These are phyloP conservation scores for Sycophaga agraensis DNA, from an alignment of 1,140 invertebrate genomes.

Conservation along the genomic window DNA sequence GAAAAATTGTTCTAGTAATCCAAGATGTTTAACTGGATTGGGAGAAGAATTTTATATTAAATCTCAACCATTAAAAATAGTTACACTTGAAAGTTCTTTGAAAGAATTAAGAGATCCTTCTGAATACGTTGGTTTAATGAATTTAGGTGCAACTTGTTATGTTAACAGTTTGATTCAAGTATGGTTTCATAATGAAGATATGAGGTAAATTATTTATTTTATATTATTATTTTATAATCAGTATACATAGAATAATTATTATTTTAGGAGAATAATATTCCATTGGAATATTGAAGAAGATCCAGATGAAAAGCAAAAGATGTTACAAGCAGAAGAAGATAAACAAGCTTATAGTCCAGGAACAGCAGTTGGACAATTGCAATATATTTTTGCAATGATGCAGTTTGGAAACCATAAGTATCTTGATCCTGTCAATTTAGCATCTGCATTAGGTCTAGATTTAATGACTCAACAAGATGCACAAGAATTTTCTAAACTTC, in stretches of 20 bases:
- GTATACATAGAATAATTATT: neutral
- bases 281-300: constrained; percentile 64
- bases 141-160: constrained; percentile 75
- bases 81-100: constrained; percentile 60
- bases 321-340: constrained; percentile 34
- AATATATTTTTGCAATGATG: constrained; percentile 70
- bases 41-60: constrained; percentile 61
- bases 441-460: constrained; percentile 66
- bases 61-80: constrained; percentile 47
- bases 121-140: constrained; percentile 67
- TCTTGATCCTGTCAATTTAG: constrained; percentile 67
- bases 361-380: constrained; percentile 64
- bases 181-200: constrained; percentile 71
- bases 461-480: constrained; percentile 70
- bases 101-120: constrained; percentile 56
- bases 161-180: constrained; percentile 74
- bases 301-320: constrained; percentile 51
- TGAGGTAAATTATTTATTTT: constrained; percentile 53
- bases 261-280: constrained; percentile 63
- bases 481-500: constrained; percentile 74
- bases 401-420: constrained; percentile 63
- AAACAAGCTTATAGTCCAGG: constrained; percentile 49
- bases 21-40: constrained; percentile 66
- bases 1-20: constrained; percentile 69
- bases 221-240: neutral